These are phyloP conservation scores for Steatornis caripensis DNA, from an alignment of 2,113 vertebrate genomes.

Conservation along the genomic window DNA sequence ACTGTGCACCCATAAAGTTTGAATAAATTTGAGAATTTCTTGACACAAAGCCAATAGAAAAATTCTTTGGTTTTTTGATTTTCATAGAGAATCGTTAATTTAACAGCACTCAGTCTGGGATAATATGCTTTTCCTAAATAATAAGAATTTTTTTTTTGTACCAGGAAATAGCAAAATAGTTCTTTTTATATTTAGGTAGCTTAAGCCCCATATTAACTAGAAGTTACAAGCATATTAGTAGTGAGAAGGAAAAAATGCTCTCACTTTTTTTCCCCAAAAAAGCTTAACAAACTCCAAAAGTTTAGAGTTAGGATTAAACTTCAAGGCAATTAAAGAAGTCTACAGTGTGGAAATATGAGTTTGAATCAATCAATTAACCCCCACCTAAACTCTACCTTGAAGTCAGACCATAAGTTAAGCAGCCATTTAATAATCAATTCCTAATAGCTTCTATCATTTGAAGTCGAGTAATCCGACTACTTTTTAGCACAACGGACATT, in stretches of 20 bases:
- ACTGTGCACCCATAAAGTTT: rapidly evolving
- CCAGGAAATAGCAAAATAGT: neutral
- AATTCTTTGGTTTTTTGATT: neutral
- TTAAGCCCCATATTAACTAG: neutral
- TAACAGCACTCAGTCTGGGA: neutral
- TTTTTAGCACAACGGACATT: neutral
- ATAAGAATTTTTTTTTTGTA: neutral
- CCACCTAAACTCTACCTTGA: neutral
- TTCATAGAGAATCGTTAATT: neutral
- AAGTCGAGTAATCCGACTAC: neutral
- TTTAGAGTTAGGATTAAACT: neutral
- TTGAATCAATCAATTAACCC: neutral
- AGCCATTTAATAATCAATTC: neutral
- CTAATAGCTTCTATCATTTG: neutral
- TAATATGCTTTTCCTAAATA: neutral
- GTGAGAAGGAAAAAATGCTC: neutral
- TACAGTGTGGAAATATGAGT: neutral
- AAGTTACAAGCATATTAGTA: neutral
- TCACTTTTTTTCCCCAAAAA: neutral
- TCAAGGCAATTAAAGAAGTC: neutral
- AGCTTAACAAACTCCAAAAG: neutral
- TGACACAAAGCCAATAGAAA: neutral
- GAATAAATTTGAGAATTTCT: neutral
- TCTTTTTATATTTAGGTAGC: neutral
- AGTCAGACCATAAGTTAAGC: neutral